Evolutionary conservation across 2,797 vertebrate genomes (phyloP).

Genomic region (Cetoscarus ocellatus): DNA sequence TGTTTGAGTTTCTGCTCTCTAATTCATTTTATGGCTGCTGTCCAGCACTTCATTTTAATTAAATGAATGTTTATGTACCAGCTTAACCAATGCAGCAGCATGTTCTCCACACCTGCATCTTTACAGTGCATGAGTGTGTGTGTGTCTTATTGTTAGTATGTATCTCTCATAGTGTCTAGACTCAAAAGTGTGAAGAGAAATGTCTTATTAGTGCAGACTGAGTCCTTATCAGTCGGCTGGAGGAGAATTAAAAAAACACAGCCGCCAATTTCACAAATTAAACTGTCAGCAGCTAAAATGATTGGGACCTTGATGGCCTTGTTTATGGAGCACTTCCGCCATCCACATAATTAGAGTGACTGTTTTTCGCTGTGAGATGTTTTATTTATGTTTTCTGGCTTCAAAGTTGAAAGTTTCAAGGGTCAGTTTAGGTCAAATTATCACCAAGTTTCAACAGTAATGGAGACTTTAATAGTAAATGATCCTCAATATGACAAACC

Average conservation of each 20-base stretch:
- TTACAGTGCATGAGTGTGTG: neutral
- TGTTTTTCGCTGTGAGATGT: slow-evolving; percentile 17
- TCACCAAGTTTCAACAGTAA: slow-evolving; percentile 15
- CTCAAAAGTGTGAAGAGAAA: slow-evolving; percentile 10
- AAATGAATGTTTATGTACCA: neutral
- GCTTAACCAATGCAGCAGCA: neutral
- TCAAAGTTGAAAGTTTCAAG: neutral
- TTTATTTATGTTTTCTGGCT: slow-evolving; percentile 34
- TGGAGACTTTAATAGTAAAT: slow-evolving; percentile 9
- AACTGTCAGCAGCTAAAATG: slow-evolving; percentile 58
- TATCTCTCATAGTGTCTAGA: neutral
- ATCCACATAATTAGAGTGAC: slow-evolving; percentile 45
- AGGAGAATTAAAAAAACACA: slow-evolving; percentile 27
- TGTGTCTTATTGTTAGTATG: slow-evolving; percentile 8
- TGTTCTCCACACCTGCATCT: neutral
- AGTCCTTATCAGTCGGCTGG: slow-evolving; percentile 26
- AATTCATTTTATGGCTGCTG: slow-evolving; percentile 16
- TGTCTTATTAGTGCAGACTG: slow-evolving; percentile 15
- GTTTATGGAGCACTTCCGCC: slow-evolving; percentile 25
- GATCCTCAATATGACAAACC: neutral
- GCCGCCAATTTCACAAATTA: slow-evolving; percentile 63
- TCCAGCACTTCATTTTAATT: slow-evolving; percentile 2
- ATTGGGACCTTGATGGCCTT: slow-evolving; percentile 53
- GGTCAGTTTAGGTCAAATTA: slow-evolving; percentile 29
- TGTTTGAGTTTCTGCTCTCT: neutral